Evolutionary conservation across 2,113 vertebrate species (phyloP).

Genomic region (Perca fluviatilis): DNA sequence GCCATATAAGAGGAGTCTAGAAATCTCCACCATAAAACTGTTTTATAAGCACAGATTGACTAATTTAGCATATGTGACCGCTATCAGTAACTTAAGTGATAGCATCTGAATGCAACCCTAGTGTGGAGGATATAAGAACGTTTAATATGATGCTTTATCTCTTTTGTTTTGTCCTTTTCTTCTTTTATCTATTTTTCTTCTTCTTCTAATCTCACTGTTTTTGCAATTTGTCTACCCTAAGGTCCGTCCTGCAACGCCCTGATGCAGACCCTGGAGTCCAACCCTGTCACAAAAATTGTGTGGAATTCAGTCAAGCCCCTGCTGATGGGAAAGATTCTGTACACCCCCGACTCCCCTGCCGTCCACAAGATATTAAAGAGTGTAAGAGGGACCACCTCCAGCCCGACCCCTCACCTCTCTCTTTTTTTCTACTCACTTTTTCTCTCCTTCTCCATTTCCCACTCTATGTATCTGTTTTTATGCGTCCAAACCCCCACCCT

Average conservation of each 20-base stretch:
- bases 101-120: background rate
- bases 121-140: background rate
- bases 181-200: background rate
- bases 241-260: constrained; percentile 94
- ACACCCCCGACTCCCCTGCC: constrained; percentile 91
- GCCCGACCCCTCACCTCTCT: constrained; percentile 56
- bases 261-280: constrained; percentile 95
- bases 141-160: background rate
- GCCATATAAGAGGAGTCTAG: too few relatives aligned
- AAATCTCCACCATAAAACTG: too few relatives aligned
- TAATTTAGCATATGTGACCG: background rate
- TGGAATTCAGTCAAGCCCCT: constrained; percentile 96
- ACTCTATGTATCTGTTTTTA: constrained; percentile 33
- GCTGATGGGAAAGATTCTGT: constrained; percentile 98
- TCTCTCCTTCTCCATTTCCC: constrained; percentile 5
- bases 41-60: background rate
- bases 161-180: background rate
- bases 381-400: constrained; percentile 84
- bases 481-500: constrained; percentile 45
- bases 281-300: constrained; percentile 93
- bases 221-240: constrained; percentile 57
- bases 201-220: background rate
- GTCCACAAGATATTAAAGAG: constrained; percentile 90
- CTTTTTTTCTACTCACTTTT: constrained; percentile 3
- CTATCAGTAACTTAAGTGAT: background rate